phyloP scores from a whole-genome alignment of 2,888 invertebrate genomes.

The Thymelicus lineola region DNA sequence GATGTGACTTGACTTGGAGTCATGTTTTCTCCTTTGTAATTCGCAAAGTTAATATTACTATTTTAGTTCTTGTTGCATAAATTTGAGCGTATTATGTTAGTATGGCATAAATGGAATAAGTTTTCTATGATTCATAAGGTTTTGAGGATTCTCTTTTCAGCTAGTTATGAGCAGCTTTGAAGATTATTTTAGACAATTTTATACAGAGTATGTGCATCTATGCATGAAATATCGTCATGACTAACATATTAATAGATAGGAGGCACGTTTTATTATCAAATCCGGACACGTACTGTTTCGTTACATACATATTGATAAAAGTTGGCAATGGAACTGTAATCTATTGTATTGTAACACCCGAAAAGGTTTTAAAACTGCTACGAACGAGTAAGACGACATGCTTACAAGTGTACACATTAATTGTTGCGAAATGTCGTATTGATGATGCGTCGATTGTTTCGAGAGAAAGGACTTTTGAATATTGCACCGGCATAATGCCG shows the following conservation, averaged over 20 bases:
- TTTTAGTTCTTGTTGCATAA: no score
- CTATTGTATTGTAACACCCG: conserved; percentile 18
- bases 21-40: conserved; percentile 9
- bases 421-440: conserved; percentile 67
- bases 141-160: no score
- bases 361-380: conserved; percentile 42
- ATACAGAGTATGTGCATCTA: not conserved
- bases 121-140: no score
- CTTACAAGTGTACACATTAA: conserved; percentile 44
- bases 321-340: conserved; percentile 29
- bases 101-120: no score
- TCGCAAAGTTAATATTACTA: not conserved
- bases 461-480: conserved; percentile 69
- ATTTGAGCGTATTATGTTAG: no score
- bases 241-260: conserved; percentile 18
- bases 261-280: conserved; percentile 35
- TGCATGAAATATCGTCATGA: conserved; percentile 11
- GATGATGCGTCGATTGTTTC: conserved; percentile 61
- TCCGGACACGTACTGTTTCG: conserved; percentile 33
- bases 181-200: not conserved
- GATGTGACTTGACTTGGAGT: conserved; percentile 23
- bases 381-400: conserved; percentile 33
- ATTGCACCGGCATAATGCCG: conserved; percentile 73
- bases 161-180: no score
- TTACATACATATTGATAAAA: conserved; percentile 28